Percentiles rank a stretch among this genome's conserved stretches.
phyloP scores from a whole-genome alignment of 2,888 invertebrate species.

The Lordiphosa fenestrarum region DNA sequence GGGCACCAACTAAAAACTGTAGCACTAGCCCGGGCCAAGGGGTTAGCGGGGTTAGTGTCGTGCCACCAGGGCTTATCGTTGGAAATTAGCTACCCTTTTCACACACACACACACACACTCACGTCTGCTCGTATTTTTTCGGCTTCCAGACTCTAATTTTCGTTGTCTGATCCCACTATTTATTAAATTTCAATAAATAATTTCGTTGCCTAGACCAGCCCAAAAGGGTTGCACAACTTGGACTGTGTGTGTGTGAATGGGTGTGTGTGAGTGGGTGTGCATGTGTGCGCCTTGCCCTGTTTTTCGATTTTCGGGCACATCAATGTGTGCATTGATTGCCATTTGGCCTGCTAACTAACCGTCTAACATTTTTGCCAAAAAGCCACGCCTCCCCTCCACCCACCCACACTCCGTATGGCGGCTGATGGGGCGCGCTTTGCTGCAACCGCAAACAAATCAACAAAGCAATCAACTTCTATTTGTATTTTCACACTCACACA shows the following conservation, averaged over 20 bases:
- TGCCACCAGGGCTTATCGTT: conserved; percentile 67
- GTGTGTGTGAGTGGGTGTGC: conserved; percentile 5
- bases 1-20: conserved; percentile 65
- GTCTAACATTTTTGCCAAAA: conserved; percentile 54
- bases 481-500: conserved; percentile 63
- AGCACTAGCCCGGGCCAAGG: conserved; percentile 29
- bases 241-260: conserved; percentile 8
- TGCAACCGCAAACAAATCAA: conserved; percentile 74
- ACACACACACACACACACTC: conserved; percentile 29
- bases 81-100: conserved; percentile 70
- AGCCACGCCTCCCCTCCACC: conserved; percentile 34
- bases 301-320: conserved; percentile 54
- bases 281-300: conserved; percentile 21
- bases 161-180: conserved; percentile 79
- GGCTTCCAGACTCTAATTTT: conserved; percentile 70
- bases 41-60: conserved; percentile 59
- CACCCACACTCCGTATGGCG: background rate
- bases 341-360: conserved; percentile 64
- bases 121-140: conserved; percentile 46
- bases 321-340: conserved; percentile 72
- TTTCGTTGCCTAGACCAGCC: conserved; percentile 53
- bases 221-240: conserved; percentile 42
- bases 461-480: conserved; percentile 75
- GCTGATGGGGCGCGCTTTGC: conserved; percentile 34
- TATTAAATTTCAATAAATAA: conserved; percentile 79